Base-by-base conservation (phyloP, 23 tunicate genomes). In the Pegea sp. region DNA sequence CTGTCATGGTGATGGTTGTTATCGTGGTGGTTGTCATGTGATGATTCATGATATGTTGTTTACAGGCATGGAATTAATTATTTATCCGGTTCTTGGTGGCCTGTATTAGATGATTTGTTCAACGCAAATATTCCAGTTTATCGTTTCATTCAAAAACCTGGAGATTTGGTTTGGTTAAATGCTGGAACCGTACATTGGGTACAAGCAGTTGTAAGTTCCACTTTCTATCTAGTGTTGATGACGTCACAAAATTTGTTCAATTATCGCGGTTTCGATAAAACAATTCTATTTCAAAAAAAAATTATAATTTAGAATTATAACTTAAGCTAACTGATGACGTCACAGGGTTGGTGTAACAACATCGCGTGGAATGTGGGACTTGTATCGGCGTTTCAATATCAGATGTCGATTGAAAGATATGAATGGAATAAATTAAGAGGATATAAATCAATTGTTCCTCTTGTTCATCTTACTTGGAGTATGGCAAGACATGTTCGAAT, bases 101-200 rank as follows among this genome's bases (percentile, higher is more conserved):
- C 98, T 8, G 59, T 69, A 7, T 43, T 89, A 42, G 81, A 76
- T 30, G 98, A 89, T 71, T 54, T 89, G 21, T 71, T 66, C 52
- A 53, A 77, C 18, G 80, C 72, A 34, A 77, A 77, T 54, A 71
- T 89, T 13, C 98, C 98, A 28, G 98, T 89, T 29, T 77, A 76
- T 52, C 49, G 98, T 32, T 89, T 65, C 59, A 71, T 77, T 8
- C 98, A 89, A 55, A 89, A 89, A 58, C 98, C 98, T 20, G 98
- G 98, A 7, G 98, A 89, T 31, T 44, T 89, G 28, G 89, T 89
- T 38, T 89, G 89, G 81, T 75, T 89, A 52, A 89, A 89, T 60
- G 81, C 98, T 31, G 98, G 98, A 5, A 89, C 98, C 22, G 98
- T 89, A 28, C 98, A 89, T 44, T 89, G 98, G 98, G 98, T 89